Conservation (phyloP, 2,888 invertebrate species). For the Smittia sp. region DNA sequence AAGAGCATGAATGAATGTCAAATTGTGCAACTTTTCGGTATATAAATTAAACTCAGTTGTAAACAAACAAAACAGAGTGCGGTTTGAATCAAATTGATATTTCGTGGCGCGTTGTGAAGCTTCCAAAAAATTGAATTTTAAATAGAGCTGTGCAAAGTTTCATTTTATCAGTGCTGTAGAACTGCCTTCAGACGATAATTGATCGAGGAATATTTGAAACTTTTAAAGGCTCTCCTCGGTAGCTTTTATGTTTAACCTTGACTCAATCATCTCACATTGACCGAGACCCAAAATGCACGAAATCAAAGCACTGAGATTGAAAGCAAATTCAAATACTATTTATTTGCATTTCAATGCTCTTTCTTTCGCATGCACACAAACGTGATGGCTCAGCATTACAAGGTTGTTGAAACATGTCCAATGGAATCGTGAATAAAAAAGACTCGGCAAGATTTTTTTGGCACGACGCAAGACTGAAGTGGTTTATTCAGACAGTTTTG, state of each 20-base stretch:
- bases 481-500: not conserved
- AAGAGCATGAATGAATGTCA: conserved; percentile 12
- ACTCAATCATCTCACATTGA: not conserved
- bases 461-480: no score
- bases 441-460: no score
- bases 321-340: not conserved
- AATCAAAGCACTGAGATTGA: not conserved
- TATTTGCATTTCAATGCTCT: not conserved
- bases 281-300: not conserved
- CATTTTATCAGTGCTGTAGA: no score
- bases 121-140: not conserved
- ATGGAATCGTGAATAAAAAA: no score
- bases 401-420: not conserved
- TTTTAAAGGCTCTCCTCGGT: no score
- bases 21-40: not conserved
- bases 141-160: not conserved
- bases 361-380: not conserved
- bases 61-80: not conserved
- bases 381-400: not conserved
- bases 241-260: no score
- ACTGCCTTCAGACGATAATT: no score
- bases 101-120: no score
- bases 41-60: not conserved
- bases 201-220: no score
- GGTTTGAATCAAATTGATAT: not conserved